Percentiles rank a stretch among this genome's conserved stretches.
phyloP scores from a whole-genome alignment of 2,113 vertebrate species.

The Hydrochoerus hydrochaeris region DNA sequence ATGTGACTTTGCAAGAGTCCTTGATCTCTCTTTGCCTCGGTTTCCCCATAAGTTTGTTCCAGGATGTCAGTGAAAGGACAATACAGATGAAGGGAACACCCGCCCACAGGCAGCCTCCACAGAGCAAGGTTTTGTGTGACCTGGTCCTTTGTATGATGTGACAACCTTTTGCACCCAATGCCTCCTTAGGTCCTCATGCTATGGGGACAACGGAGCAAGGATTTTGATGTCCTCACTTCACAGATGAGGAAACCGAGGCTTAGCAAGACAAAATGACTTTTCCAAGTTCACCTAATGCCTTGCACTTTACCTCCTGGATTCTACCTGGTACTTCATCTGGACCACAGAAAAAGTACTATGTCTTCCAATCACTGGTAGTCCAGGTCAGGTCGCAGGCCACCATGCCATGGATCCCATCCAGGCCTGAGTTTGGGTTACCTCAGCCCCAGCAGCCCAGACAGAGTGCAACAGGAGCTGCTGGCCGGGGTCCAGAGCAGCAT shows the following conservation, averaged over 20 bases:
- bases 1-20: background rate
- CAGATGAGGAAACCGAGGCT: conserved; percentile 23
- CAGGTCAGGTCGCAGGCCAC: background rate
- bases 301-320: background rate
- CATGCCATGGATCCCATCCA: background rate
- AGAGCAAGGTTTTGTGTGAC: too few relatives aligned
- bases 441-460: background rate
- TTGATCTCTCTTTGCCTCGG: background rate
- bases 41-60: background rate
- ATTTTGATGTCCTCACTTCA: background rate
- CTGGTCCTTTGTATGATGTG: background rate
- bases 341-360: background rate
- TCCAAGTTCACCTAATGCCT: background rate
- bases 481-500: background rate
- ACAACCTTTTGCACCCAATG: background rate
- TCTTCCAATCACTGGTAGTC: background rate
- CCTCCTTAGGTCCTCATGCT: background rate
- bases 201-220: background rate
- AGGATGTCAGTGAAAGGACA: background rate
- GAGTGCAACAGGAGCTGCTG: background rate
- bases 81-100: background rate
- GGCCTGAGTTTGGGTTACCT: background rate
- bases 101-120: fast-evolving
- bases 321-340: background rate
- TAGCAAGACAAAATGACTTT: background rate